Evolutionary conservation across 2,113 vertebrate species (phyloP).

Genomic region (Hepsetus odoe): DNA sequence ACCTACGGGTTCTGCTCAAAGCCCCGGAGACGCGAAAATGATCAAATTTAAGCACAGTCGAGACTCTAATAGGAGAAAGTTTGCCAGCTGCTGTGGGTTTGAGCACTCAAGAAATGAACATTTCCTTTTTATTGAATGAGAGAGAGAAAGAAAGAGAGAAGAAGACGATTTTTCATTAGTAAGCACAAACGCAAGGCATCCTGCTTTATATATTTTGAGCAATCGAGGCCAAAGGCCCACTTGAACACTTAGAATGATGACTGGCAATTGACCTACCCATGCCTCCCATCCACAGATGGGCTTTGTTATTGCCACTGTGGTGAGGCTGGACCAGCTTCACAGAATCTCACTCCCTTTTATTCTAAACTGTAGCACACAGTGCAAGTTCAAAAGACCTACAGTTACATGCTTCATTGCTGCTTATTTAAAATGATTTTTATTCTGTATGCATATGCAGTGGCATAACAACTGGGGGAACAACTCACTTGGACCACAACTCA

Average conservation of each 20-base stretch:
- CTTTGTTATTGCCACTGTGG: background rate
- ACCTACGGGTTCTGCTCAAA: constrained; percentile 23
- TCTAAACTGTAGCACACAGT: too few relatives aligned
- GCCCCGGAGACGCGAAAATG: constrained; percentile 17
- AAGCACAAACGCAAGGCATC: background rate
- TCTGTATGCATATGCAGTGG: too few relatives aligned
- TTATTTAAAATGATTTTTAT: too few relatives aligned
- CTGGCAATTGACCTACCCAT: background rate
- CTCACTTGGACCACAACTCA: too few relatives aligned
- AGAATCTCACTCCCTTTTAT: too few relatives aligned
- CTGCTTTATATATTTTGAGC: background rate
- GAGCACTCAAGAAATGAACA: background rate
- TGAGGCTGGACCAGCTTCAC: too few relatives aligned
- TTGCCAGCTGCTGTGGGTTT: constrained; percentile 23
- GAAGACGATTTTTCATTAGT: background rate
- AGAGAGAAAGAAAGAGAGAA: background rate
- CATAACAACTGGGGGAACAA: too few relatives aligned
- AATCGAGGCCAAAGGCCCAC: background rate
- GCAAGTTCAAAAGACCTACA: too few relatives aligned
- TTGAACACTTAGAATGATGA: background rate
- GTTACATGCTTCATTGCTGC: too few relatives aligned
- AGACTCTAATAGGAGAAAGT: constrained; percentile 22
- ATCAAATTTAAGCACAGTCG: constrained; percentile 30
- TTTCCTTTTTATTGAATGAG: background rate
- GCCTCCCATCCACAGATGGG: background rate